A percentile compares a stretch with the other conserved stretches of the same genome.
phyloP scores from a whole-genome alignment of 2,888 invertebrate genomes.

The Zygaena filipendulae region DNA sequence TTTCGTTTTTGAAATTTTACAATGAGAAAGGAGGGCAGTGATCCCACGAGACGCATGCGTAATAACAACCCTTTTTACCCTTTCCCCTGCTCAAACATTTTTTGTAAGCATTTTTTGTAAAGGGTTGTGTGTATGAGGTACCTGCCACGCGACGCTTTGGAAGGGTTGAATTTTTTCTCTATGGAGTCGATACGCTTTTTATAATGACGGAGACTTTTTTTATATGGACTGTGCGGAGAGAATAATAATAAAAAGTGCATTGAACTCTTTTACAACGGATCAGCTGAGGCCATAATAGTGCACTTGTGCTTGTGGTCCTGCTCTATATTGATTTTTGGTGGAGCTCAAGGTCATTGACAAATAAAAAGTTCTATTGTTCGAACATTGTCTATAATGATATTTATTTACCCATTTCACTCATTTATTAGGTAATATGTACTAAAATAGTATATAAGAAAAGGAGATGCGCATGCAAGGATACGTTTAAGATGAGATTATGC shows the following conservation, averaged over 20 bases:
- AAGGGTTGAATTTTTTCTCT: conserved; percentile 61
- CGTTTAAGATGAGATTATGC: too few species aligned
- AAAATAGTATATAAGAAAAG: too few species aligned
- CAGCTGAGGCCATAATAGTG: conserved; percentile 61
- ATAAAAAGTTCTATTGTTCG: too few species aligned
- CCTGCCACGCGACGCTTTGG: conserved; percentile 56
- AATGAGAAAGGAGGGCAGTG: conserved; percentile 57
- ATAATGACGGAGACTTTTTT: conserved; percentile 42
- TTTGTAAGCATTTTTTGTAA: conserved; percentile 63
- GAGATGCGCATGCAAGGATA: too few species aligned
- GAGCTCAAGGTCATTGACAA: conserved; percentile 40
- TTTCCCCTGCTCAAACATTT: conserved; percentile 59
- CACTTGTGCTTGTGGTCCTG: conserved; percentile 56
- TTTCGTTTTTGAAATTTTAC: conserved; percentile 34
- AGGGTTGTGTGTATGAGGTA: conserved; percentile 63
- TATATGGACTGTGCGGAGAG: conserved; percentile 32
- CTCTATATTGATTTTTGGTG: conserved; percentile 51
- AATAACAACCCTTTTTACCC: conserved; percentile 65
- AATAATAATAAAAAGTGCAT: conserved; percentile 56
- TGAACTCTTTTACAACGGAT: conserved; percentile 54
- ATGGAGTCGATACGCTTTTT: conserved; percentile 41
- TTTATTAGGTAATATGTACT: too few species aligned
- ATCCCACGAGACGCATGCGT: conserved; percentile 61
- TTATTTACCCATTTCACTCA: too few species aligned
- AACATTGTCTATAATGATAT: too few species aligned